Conservation (phyloP, 2,888 invertebrate genomes). For the Horisme vitalbata region DNA sequence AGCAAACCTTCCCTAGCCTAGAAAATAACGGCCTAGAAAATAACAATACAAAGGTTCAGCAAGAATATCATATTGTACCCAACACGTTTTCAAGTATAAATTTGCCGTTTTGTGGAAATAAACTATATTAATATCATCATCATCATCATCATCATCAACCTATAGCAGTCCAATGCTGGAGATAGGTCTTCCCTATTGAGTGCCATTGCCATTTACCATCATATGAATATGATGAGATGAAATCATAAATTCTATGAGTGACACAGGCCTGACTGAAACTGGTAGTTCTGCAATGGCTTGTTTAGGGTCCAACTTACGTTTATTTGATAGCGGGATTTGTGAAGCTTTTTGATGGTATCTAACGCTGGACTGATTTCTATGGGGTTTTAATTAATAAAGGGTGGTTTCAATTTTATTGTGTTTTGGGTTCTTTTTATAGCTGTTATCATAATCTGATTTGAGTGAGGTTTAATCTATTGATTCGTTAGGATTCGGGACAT, state of each 20-base stretch:
- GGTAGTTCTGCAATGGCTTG: slow-evolving; percentile 10
- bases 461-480: slow-evolving; percentile 2
- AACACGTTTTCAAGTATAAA: too few relatives aligned
- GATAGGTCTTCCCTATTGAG: too few relatives aligned
- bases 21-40: too few relatives aligned
- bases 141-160: too few relatives aligned
- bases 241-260: background rate
- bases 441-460: slow-evolving; percentile 12
- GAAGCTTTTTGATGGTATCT: slow-evolving; percentile 23
- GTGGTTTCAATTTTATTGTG: slow-evolving; percentile 21
- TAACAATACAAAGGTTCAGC: too few relatives aligned
- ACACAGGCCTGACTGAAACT: background rate
- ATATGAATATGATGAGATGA: too few relatives aligned
- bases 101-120: too few relatives aligned
- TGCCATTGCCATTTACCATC: too few relatives aligned
- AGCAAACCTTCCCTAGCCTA: too few relatives aligned
- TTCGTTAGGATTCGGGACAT: background rate
- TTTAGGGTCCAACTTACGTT: slow-evolving; percentile 14
- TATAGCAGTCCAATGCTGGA: too few relatives aligned
- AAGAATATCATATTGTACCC: too few relatives aligned
- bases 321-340: slow-evolving; percentile 29
- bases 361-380: slow-evolving; percentile 22
- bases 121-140: too few relatives aligned
- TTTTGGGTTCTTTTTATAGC: slow-evolving; percentile 10
- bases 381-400: slow-evolving; percentile 21